Base-by-base conservation (phyloP, 2,797 vertebrate genomes). In the Sebastes trivittatus region DNA sequence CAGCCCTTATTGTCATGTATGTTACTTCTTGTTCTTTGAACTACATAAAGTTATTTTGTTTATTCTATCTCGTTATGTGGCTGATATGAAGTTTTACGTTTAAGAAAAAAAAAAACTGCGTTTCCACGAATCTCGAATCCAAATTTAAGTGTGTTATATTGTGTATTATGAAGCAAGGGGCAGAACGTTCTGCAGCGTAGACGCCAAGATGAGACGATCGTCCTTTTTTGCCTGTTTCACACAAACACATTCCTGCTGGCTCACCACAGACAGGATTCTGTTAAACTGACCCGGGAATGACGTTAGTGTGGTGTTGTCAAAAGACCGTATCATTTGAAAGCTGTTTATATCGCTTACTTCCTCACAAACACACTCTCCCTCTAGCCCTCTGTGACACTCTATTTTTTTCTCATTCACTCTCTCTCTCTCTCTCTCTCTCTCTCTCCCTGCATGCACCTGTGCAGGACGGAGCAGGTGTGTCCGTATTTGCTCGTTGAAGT, bases 391-490 rank as follows among this genome's bases (percentile, higher is more conserved):
- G 59, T 22, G 14, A 52, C 54, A 18, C n/a, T 4, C 32, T 60
- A n/a, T 16, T 16, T 16, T 18, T n/a, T 7, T 27, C 23, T 30
- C 18, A 29, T 25, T 36, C 4, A 36, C 32, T 34, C 34, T 11
- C 32, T 34, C 34, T 36, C 49, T 3, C 23, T 23, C 23, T 23
- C 23, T 34, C 64, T 58, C 68, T 14, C 18, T 42, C 65, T 74
- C 46, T 42, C 49, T 3, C 32, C 76, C 58, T 65, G 59, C 46
- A 42, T 88, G 87, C 92, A 94, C 91, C 90, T 93, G 92, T 84
- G 77, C 83, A 68, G 77, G 42, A 23, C 73, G 29, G 23, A 81
- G 80, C 92, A 91, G 92, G 84, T 93, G 92, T 84, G 77, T 88
- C 56, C 10, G 55, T 67, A 3, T 56, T 68, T 69, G 66, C 54